Evolutionary conservation across 2,888 invertebrate genomes (phyloP), one percentile per base, ranked within the genome.

Genomic region (Epistrophe eligans): DNA sequence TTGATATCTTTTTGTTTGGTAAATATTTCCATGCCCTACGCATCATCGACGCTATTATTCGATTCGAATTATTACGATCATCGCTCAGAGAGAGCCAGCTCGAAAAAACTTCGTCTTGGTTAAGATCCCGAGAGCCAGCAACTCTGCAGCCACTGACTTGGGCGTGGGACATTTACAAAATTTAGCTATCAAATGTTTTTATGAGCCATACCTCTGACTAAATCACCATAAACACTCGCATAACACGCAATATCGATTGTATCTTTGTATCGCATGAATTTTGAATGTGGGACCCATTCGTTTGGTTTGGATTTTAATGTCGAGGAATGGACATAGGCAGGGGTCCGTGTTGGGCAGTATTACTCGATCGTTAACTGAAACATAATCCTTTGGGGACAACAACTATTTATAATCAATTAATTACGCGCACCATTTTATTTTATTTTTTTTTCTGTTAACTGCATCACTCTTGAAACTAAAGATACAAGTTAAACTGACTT

Each of bases 141-240:
- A 73, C 24, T 17, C 17, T 40, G 55, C 10, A n/a, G 6, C 9
- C 6, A 32, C 17, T 35, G 35, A 32, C 32, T 48, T 45, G 52
- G 70, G 79, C 55, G 84, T 76, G 80, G 67, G 55, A 70, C 28
- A 71, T 76, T 82, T 76, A 79, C 79, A 76, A 92, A 92, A 92
- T 92, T 92, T 92, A 92, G 92, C 92, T 92, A 92, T 92, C 92
- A 92, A 92, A 91, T 91, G 90, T 90, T 91, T 92, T 92, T 92
- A 92, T 91, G 92, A 92, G 91, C 90, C 91, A 91, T 91, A 92
- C 91, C 91, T 91, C 79, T 84, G 92, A 92, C 92, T 92, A 92
- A 92, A 92, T 92, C 92, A 91, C 92, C 91, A 92, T 92, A 92
- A 92, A 92, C 92, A 92, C 92, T 91, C 91, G 72, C 76, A 83